Evolutionary conservation across 2,797 vertebrate genomes (phyloP).

Genomic region (Hypotaenidia okinawae): DNA sequence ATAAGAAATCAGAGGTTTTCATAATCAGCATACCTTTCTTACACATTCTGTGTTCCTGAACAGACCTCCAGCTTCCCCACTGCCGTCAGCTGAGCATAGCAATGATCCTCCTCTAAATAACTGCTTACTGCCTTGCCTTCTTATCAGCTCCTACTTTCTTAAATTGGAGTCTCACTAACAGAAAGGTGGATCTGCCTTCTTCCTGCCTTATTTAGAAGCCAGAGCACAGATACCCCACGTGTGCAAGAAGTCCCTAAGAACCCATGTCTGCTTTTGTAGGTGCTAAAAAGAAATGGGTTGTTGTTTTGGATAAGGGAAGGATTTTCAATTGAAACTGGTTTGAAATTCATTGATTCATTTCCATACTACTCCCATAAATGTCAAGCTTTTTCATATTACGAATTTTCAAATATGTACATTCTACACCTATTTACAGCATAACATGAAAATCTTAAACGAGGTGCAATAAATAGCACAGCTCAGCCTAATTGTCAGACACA

Average conservation of each 20-base stretch:
- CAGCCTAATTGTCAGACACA: background rate
- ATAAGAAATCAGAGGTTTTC: background rate
- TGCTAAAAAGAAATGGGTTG: background rate
- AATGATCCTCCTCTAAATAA: background rate
- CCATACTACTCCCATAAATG: background rate
- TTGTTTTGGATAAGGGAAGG: background rate
- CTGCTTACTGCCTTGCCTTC: background rate
- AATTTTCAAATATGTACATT: background rate
- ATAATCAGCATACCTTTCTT: background rate
- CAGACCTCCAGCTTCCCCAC: background rate
- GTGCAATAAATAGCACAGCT: background rate
- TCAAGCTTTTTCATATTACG: background rate
- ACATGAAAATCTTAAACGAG: background rate
- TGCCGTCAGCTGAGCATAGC: background rate
- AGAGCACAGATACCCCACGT: background rate
- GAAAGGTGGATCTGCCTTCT: background rate
- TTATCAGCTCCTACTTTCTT: background rate
- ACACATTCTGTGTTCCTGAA: background rate
- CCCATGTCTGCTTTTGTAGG: background rate
- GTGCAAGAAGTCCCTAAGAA: background rate
- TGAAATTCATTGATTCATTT: background rate
- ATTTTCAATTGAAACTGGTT: background rate
- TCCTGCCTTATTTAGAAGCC: background rate
- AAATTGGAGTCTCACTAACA: background rate
- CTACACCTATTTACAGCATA: background rate